Base-by-base conservation (phyloP, 2,888 invertebrate genomes). In the Brachyopa scutellaris region DNA sequence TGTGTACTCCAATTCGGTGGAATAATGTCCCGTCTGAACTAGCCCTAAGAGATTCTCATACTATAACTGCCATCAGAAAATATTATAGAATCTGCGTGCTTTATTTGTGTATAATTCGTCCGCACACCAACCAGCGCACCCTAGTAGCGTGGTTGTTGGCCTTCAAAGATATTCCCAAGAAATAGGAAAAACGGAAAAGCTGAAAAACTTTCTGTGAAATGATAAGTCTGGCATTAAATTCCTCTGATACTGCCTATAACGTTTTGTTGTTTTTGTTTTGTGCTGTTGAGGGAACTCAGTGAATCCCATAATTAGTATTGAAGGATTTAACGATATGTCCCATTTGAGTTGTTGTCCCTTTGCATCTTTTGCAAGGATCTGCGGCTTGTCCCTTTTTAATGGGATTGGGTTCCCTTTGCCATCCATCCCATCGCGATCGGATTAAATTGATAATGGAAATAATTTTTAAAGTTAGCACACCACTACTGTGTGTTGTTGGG, bases 401-500 rank as follows among this genome's bases (percentile, higher is more conserved):
- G 31, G n/a, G 31, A 29, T 49, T 15, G 49, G 0, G 31, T 9
- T n/a, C 26, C 15, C 13, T 51, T n/a, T 31, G 29, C n/a, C 2
- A 31, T 31, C 29, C 29, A 51, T 31, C 6, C 29, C 31, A 51
- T 17, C n/a, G 31, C 17, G 51, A 51, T 51, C 31, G 51, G 51
- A 51, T 29, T 17, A 51, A 51, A 51, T 51, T 51, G 51, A 51
- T 51, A 51, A 51, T 51, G 17, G 31, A 51, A 51, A 17, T 49
- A 29, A 31, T 31, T 51, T 51, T 51, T 31, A 31, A 51, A 51
- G 51, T 51, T 51, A 26, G 26, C 31, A 31, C 31, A n/a, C n/a
- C n/a, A n/a, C n/a, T n/a, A 51, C 51, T 17, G 31, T 51, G 8
- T 31, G 8, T 31, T 17, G 15, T 51, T n/a, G 31, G 29, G 9